phyloP scores from a whole-genome alignment of 2,888 invertebrate species.

The Patella depressa region DNA sequence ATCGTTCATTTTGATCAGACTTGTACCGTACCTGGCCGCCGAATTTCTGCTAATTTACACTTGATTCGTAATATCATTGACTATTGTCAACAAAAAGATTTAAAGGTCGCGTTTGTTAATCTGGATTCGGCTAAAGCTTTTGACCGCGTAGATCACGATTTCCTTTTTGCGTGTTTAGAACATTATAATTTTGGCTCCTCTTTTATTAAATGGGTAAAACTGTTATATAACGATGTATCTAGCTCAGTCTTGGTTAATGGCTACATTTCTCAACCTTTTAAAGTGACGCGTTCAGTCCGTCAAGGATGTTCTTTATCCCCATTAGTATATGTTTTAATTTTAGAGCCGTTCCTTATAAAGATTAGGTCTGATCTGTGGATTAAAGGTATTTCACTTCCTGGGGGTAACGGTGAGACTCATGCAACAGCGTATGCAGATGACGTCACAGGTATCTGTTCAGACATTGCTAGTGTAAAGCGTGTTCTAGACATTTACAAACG shows the following conservation, averaged over 20 bases:
- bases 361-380: constrained; percentile 8
- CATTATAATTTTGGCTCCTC: constrained; percentile 18
- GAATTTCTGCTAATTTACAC: constrained; percentile 23
- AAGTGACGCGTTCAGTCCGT: neutral
- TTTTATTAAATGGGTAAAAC: constrained; percentile 16
- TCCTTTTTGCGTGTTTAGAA: constrained; percentile 11
- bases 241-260: neutral
- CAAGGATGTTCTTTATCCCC: constrained; percentile 20
- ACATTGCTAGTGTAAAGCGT: constrained; percentile 12
- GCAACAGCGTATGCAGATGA: constrained; percentile 25
- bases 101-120: neutral
- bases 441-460: constrained; percentile 22
- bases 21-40: constrained; percentile 14
- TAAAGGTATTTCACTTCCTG: constrained; percentile 6
- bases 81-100: constrained; percentile 19
- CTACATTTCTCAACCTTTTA: neutral
- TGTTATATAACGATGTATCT: neutral
- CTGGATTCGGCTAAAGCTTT: constrained; percentile 8
- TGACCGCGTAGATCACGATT: constrained; percentile 7
- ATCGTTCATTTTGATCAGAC: constrained; percentile 26
- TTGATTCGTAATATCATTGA: constrained; percentile 26
- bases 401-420: neutral
- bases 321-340: constrained; percentile 16
- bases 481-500: constrained; percentile 13
- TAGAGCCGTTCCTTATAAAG: constrained; percentile 18